These are phyloP conservation scores for Vanacampus margaritifer DNA, from an alignment of 2,113 vertebrate species.

Conservation along the genomic window DNA sequence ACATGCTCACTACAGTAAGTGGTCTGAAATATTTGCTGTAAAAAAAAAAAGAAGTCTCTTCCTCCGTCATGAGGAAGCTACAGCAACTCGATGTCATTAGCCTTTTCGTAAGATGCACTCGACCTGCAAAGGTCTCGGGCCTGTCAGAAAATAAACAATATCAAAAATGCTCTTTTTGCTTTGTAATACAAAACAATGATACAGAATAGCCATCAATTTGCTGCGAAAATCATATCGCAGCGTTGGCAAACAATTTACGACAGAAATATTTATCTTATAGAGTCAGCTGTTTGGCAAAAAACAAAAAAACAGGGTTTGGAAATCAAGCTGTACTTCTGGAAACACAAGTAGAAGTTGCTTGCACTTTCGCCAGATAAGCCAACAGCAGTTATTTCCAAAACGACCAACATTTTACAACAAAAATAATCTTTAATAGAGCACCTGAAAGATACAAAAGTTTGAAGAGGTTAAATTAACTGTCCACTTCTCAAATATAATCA, in stretches of 20 bases:
- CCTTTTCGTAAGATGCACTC: background rate
- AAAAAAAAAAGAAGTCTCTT: too few species aligned
- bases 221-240: background rate
- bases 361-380: background rate
- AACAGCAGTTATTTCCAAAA: slow-evolving; percentile 1
- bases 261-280: background rate
- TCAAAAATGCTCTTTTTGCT: background rate
- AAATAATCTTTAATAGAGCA: slow-evolving; percentile 1
- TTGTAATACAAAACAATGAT: background rate
- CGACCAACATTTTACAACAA: background rate
- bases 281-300: background rate
- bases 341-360: background rate
- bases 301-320: background rate
- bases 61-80: background rate
- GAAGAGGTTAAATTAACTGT: background rate
- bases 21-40: background rate
- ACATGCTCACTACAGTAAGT: background rate
- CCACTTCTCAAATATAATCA: slow-evolving; percentile 1
- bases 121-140: background rate
- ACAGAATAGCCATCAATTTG: background rate
- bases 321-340: background rate
- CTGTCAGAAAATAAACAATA: background rate
- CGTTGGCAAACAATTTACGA: background rate
- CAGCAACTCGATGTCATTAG: background rate
- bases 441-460: slow-evolving; percentile 3